Base-by-base conservation (phyloP, 2,113 vertebrate genomes). In the Rhineura floridana region DNA sequence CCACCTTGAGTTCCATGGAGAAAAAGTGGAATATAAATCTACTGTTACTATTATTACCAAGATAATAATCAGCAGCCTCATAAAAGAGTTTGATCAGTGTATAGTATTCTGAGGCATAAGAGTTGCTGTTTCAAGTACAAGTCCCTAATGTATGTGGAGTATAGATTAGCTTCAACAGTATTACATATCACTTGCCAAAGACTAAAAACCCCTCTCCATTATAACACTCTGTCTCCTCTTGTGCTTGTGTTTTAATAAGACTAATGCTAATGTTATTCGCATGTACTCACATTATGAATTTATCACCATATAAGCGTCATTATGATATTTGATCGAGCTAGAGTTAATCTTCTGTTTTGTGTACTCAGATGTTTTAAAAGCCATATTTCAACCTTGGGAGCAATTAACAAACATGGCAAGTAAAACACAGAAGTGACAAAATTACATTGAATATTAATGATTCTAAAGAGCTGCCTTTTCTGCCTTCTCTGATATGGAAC, bases 321-420 rank as follows among this genome's bases (percentile, higher is more conserved):
- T 8, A 89, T 87, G 91, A 36, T 83, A 39, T 91, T 95, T 90
- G 42, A 48, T 89, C 0, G 0, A 83, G 81, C 70, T 59, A 55
- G 2, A 46, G 28, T 88, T 89, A 86, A 87, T 91, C 30, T 79
- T 1, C 46, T 80, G 30, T 12, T 90, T 88, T 87, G 46, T 84
- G 88, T 90, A 72, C 50, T 90, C 91, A 63, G 91, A 44, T 67
- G 36, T 36, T 59, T 86, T 23, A 80, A 80, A 55, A 83, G 59
- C 72, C 59, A 52, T 39, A 83, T 88, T 83, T 83, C 87, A 88
- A 83, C 81, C 72, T 77, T 76, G 81, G 78, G 76, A 87, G 87
- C 4, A 85, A 19, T 0, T 21, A 2, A 4, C 90, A 89, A 81
- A 76, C 69, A 63, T 69, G 77, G 48, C 36, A 86, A 83, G 84